Conservation (phyloP, 2,888 invertebrate genomes). For the Meganola albula region DNA sequence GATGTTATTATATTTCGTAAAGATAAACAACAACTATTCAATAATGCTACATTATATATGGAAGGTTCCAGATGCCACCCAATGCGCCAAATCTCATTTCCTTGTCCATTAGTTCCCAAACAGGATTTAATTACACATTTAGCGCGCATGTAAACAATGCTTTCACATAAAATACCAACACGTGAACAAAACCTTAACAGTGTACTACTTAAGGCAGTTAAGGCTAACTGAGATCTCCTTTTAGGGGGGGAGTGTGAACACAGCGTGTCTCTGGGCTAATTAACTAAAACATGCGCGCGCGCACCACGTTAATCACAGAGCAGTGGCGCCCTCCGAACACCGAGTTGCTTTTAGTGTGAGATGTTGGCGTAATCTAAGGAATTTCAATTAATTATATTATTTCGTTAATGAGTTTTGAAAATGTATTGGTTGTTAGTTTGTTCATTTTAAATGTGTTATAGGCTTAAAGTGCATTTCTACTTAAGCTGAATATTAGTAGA, state of each 20-base stretch:
- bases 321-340: slow-evolving; percentile 46
- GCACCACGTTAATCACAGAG: slow-evolving; percentile 57
- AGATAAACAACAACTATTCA: too few relatives aligned
- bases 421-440: slow-evolving; percentile 3
- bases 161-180: slow-evolving; percentile 31
- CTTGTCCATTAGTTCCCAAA: slow-evolving; percentile 9
- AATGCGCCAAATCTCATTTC: neutral
- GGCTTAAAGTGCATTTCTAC: too few relatives aligned
- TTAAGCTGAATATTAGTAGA: too few relatives aligned
- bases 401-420: slow-evolving; percentile 45
- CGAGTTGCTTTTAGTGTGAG: slow-evolving; percentile 68
- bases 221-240: slow-evolving; percentile 65
- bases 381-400: slow-evolving; percentile 63
- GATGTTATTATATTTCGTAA: too few relatives aligned
- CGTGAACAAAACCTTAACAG: slow-evolving; percentile 43
- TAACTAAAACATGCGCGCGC: slow-evolving; percentile 69
- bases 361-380: slow-evolving; percentile 65
- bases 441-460: too few relatives aligned
- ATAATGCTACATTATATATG: too few relatives aligned
- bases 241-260: slow-evolving; percentile 61
- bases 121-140: slow-evolving; percentile 28
- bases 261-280: slow-evolving; percentile 64
- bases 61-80: neutral
- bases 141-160: slow-evolving; percentile 31
- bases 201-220: slow-evolving; percentile 56